Evolutionary conservation across 1,140 invertebrate species (phyloP).

Genomic region (Penaeus japonicus): DNA sequence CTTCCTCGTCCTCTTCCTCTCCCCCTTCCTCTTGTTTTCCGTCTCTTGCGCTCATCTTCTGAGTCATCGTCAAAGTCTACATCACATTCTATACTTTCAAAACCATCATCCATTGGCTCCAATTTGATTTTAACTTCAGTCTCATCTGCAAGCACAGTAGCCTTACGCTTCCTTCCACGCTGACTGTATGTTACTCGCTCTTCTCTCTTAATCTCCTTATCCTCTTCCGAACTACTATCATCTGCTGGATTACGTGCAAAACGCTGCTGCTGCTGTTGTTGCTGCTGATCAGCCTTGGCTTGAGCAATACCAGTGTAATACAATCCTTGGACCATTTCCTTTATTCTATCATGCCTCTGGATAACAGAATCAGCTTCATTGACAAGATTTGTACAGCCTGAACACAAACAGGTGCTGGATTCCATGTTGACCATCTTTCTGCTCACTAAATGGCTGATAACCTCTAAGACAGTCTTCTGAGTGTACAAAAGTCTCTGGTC

Average conservation of each 20-base stretch:
- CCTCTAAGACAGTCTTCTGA: slow-evolving; percentile 57
- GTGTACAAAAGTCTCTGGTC: slow-evolving; percentile 58
- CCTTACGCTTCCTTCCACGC: slow-evolving; percentile 54
- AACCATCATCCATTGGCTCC: slow-evolving; percentile 55
- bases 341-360: slow-evolving; percentile 55
- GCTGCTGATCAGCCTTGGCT: slow-evolving; percentile 43
- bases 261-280: slow-evolving; percentile 25
- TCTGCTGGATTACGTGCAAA: slow-evolving; percentile 10
- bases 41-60: slow-evolving; percentile 50
- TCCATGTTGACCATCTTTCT: slow-evolving; percentile 55
- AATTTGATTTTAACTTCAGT: slow-evolving; percentile 54
- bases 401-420: slow-evolving; percentile 56
- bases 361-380: slow-evolving; percentile 58
- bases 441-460: slow-evolving; percentile 53
- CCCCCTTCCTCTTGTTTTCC: slow-evolving; percentile 41
- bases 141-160: slow-evolving; percentile 41
- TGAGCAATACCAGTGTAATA: slow-evolving; percentile 51
- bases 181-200: slow-evolving; percentile 54
- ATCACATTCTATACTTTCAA: slow-evolving; percentile 54
- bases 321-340: slow-evolving; percentile 44
- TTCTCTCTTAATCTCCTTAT: slow-evolving; percentile 46
- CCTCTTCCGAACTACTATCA: slow-evolving; percentile 50
- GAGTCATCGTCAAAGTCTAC: slow-evolving; percentile 51
- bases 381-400: slow-evolving; percentile 53
- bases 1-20: slow-evolving; percentile 49